These are phyloP conservation scores for Cherax destructor DNA, from an alignment of 1,140 invertebrate genomes.

Conservation along the genomic window DNA sequence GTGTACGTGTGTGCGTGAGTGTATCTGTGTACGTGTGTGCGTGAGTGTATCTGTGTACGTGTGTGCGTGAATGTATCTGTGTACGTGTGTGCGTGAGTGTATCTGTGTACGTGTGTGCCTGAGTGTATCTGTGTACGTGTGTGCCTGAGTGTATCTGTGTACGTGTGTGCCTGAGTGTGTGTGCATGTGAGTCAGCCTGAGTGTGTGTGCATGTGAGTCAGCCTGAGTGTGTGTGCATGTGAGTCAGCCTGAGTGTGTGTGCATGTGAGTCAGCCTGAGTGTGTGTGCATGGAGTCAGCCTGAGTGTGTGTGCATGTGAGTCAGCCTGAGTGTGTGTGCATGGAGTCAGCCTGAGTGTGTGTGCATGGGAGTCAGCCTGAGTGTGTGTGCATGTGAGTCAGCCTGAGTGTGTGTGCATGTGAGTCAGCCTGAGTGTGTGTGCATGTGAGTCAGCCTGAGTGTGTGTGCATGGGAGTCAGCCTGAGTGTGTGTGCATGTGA, in stretches of 20 bases:
- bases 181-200: not conserved
- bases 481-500: not conserved
- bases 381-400: not conserved
- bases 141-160: not conserved
- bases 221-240: not conserved
- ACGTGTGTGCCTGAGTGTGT: conserved; percentile 1
- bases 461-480: not conserved
- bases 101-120: too few relatives aligned
- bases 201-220: not conserved
- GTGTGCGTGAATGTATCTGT: too few relatives aligned
- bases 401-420: not conserved
- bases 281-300: not conserved
- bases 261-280: not conserved
- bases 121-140: too few relatives aligned
- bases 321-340: not conserved
- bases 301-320: not conserved
- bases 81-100: too few relatives aligned
- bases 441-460: not conserved
- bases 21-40: too few relatives aligned
- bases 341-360: not conserved
- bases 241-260: not conserved
- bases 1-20: too few relatives aligned
- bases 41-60: too few relatives aligned
- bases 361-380: not conserved
- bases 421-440: not conserved